Conservation (phyloP, 2,888 invertebrate species). For the Ochropacha duplaris region DNA sequence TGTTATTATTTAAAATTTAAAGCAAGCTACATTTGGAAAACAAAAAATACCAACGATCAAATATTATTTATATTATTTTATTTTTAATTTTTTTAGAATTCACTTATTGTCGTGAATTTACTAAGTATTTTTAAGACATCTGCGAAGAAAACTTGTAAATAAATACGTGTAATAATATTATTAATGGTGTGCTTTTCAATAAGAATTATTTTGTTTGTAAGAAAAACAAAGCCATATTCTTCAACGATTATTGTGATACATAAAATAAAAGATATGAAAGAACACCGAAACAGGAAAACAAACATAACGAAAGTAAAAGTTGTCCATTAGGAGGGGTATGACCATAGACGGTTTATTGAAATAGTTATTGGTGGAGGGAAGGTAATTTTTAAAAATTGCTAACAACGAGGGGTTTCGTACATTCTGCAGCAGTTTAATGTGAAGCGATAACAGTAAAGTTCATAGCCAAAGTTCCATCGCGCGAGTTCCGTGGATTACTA, state of each 20-base stretch:
- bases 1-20: too few relatives aligned
- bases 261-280: conserved; percentile 50
- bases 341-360: conserved; percentile 77
- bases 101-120: too few relatives aligned
- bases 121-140: too few relatives aligned
- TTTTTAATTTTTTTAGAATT: too few relatives aligned
- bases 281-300: conserved; percentile 58
- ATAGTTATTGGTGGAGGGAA: conserved; percentile 67
- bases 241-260: conserved; percentile 47
- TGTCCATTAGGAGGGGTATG: conserved; percentile 66
- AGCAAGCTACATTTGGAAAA: too few relatives aligned
- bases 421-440: conserved; percentile 74
- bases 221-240: conserved; percentile 46
- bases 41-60: too few relatives aligned
- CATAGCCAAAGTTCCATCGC: conserved; percentile 73
- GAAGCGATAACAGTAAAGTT: conserved; percentile 77
- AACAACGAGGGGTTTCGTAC: conserved; percentile 60
- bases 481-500: conserved; percentile 68
- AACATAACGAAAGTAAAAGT: conserved; percentile 73
- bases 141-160: too few relatives aligned
- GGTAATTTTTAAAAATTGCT: conserved; percentile 78
- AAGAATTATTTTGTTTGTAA: conserved; percentile 30
- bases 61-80: too few relatives aligned
- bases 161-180: too few relatives aligned
- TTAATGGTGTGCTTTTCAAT: conserved; percentile 9